Evolutionary conservation across 2,888 invertebrate genomes (phyloP).

Genomic region (Cataglyphis livida): DNA sequence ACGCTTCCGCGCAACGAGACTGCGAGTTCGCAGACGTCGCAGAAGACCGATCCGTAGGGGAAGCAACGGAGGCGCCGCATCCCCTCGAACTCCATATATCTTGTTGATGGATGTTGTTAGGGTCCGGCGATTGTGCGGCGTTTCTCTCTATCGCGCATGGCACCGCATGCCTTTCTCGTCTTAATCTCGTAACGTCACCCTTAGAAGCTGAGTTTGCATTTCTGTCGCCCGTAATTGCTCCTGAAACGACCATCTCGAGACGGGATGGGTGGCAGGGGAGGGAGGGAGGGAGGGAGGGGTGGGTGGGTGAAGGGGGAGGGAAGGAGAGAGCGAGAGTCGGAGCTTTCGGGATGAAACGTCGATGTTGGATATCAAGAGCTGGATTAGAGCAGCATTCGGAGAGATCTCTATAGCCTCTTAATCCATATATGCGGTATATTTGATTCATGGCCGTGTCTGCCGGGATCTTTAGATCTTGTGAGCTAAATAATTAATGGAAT

Average conservation of each 20-base stretch:
- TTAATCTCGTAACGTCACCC: slow-evolving; percentile 47
- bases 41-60: slow-evolving; percentile 33
- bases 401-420: background rate
- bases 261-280: slow-evolving; percentile 4
- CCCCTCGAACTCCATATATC: slow-evolving; percentile 72
- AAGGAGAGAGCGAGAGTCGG: background rate
- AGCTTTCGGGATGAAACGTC: slow-evolving; percentile 31
- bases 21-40: slow-evolving; percentile 36
- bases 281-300: background rate
- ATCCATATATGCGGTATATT: slow-evolving; percentile 11
- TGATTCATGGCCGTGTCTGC: slow-evolving; percentile 30
- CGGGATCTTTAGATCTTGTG: background rate
- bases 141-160: slow-evolving; percentile 54
- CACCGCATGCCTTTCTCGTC: slow-evolving; percentile 49
- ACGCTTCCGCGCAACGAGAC: slow-evolving; percentile 55
- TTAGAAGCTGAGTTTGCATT: slow-evolving; percentile 65
- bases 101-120: slow-evolving; percentile 74
- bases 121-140: slow-evolving; percentile 60
- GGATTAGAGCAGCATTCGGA: slow-evolving; percentile 27
- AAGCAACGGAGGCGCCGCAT: slow-evolving; percentile 47
- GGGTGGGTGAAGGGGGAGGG: background rate
- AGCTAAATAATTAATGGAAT: slow-evolving; percentile 19
- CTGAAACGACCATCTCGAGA: slow-evolving; percentile 17
- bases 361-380: slow-evolving; percentile 24
- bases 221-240: slow-evolving; percentile 55